A percentile compares a stretch with the other conserved stretches of the same genome.
These are phyloP conservation scores for Pantherophis alleghaniensis DNA, from an alignment of 2,797 vertebrate genomes.

Conservation along the genomic window DNA sequence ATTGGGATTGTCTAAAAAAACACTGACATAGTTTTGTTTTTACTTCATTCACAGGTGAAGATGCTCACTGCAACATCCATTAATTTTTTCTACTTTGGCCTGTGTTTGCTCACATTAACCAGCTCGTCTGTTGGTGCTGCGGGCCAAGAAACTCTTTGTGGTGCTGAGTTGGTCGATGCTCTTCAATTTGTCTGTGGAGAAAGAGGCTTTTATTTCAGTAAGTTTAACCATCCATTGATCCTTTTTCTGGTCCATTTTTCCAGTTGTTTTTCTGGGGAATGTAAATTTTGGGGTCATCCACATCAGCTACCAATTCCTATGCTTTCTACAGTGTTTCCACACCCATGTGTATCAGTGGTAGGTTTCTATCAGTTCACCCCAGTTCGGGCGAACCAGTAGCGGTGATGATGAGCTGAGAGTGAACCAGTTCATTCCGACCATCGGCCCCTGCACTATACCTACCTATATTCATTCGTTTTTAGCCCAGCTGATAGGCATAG, in stretches of 20 bases:
- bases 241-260: conserved; percentile 15
- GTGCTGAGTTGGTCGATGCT: conserved; percentile 97
- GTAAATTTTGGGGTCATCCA: not conserved
- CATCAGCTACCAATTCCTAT: not conserved
- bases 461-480: too few species aligned
- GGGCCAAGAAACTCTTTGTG: conserved; percentile 93
- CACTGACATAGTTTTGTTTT: conserved; percentile 49
- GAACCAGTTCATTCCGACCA: too few species aligned
- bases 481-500: too few species aligned
- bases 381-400: too few species aligned
- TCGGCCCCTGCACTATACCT: too few species aligned
- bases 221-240: conserved; percentile 70
- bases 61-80: conserved; percentile 87
- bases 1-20: conserved; percentile 28
- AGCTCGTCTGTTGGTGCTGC: conserved; percentile 78
- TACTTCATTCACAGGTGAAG: conserved; percentile 81
- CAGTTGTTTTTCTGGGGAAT: not conserved
- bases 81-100: conserved; percentile 92
- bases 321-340: not conserved
- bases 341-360: not conserved
- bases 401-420: too few species aligned
- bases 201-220: conserved; percentile 99
- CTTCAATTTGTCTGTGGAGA: conserved; percentile 99
- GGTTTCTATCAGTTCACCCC: too few species aligned
- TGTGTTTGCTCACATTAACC: conserved; percentile 94